Percentiles rank a stretch among this genome's conserved stretches.
Conservation (phyloP, 2,113 vertebrate genomes). For the Cynoglossus semilaevis region DNA sequence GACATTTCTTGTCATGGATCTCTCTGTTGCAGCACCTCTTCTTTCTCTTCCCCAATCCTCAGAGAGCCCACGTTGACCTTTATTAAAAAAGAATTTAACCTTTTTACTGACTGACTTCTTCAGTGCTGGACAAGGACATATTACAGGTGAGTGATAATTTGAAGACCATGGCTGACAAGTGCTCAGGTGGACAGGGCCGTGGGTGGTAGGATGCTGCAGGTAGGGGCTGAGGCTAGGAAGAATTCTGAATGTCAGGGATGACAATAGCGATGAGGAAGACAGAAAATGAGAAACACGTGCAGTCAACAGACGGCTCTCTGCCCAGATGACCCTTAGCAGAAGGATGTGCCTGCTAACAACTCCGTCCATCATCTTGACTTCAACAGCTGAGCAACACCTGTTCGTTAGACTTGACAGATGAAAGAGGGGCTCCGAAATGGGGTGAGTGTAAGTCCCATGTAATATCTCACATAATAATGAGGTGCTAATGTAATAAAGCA, state of each 20-base stretch:
- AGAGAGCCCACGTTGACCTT: conserved; percentile 60
- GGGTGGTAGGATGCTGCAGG: conserved; percentile 44
- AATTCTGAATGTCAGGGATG: conserved; percentile 60
- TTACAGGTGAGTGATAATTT: conserved; percentile 64
- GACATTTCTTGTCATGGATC: conserved; percentile 30
- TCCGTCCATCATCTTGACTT: conserved; percentile 75
- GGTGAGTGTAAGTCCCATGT: conserved; percentile 24
- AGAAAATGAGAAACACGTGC: conserved; percentile 50
- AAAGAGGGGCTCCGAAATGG: conserved; percentile 55
- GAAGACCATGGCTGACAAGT: conserved; percentile 70
- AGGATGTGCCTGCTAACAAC: conserved; percentile 65
- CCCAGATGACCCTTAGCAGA: conserved; percentile 69
- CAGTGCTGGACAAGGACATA: conserved; percentile 59
- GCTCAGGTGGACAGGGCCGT: conserved; percentile 62
- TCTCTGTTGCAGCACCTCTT: conserved; percentile 14
- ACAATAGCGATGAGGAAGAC: conserved; percentile 36
- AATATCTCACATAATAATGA: conserved; percentile 41
- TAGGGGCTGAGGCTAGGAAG: conserved; percentile 21
- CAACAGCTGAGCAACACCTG: conserved; percentile 79
- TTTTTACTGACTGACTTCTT: conserved; percentile 55
- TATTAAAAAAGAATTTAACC: conserved; percentile 65
- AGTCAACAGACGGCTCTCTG: conserved; percentile 55
- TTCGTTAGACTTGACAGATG: conserved; percentile 79
- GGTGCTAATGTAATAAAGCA: conserved; percentile 15
- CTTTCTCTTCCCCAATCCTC: conserved; percentile 21